A percentile compares a stretch with the other conserved stretches of the same genome.
Evolutionary conservation across 2,888 invertebrate genomes (phyloP).

Genomic region (Andrena haemorrhoa): DNA sequence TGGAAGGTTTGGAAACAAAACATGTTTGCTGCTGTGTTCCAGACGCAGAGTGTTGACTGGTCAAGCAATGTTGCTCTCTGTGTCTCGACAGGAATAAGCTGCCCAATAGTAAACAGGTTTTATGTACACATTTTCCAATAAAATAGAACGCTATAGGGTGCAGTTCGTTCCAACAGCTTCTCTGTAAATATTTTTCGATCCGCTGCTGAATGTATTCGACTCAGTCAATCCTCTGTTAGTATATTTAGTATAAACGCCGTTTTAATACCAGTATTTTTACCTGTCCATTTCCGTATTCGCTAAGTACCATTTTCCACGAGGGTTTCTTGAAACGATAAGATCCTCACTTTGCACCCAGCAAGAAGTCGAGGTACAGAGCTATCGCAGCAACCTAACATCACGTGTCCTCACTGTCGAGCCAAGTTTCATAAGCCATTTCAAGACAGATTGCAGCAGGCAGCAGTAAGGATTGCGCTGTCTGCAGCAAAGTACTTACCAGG

Average conservation of each 20-base stretch:
- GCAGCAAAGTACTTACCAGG: background rate
- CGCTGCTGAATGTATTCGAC: too few relatives aligned
- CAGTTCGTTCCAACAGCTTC: too few relatives aligned
- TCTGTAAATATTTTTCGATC: too few relatives aligned
- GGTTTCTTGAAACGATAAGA: slow-evolving; percentile 9
- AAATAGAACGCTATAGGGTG: too few relatives aligned
- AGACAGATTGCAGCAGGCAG: slow-evolving; percentile 36
- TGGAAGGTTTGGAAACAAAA: too few relatives aligned
- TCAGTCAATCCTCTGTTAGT: too few relatives aligned
- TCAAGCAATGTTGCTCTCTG: too few relatives aligned
- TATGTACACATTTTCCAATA: too few relatives aligned
- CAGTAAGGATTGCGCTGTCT: slow-evolving; percentile 16
- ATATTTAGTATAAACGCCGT: background rate
- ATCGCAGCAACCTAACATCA: slow-evolving; percentile 27
- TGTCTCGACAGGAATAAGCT: too few relatives aligned
- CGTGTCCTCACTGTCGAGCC: slow-evolving; percentile 28
- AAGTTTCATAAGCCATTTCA: slow-evolving; percentile 43
- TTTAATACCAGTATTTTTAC: background rate
- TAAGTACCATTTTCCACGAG: background rate
- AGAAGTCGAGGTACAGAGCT: slow-evolving; percentile 11
- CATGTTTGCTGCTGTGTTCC: too few relatives aligned
- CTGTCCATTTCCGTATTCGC: background rate
- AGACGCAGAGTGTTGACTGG: too few relatives aligned
- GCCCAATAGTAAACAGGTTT: too few relatives aligned
- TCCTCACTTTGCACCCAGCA: slow-evolving; percentile 9